Evolutionary conservation across 2,888 invertebrate species (phyloP).

Genomic region (Apodemia hepburni): DNA sequence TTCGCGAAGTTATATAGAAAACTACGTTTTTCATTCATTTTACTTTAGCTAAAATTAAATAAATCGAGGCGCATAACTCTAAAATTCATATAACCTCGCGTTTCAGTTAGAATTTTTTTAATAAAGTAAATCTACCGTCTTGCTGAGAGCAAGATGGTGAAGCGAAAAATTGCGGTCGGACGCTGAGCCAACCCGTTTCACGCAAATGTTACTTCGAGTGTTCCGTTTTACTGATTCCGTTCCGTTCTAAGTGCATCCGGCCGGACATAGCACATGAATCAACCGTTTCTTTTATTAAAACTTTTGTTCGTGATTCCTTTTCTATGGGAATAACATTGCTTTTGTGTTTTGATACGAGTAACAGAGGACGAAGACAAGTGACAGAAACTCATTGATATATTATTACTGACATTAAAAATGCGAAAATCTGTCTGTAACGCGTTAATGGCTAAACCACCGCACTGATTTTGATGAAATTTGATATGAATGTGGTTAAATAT

Average conservation of each 20-base stretch:
- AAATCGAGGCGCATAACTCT: constrained; percentile 5
- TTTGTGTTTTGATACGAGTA: constrained; percentile 15
- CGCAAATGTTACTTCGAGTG: constrained; percentile 57
- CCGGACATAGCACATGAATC: constrained; percentile 15
- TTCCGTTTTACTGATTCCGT: constrained; percentile 42
- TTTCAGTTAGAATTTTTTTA: constrained; percentile 23
- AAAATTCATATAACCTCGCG: constrained; percentile 9
- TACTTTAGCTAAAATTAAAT: background rate
- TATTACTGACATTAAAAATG: no score
- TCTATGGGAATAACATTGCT: constrained; percentile 17
- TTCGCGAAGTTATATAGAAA: no score
- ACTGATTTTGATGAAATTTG: no score
- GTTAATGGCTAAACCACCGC: no score
- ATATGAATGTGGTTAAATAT: no score
- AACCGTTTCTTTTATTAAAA: constrained; percentile 15
- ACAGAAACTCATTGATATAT: no score
- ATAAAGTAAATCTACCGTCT: constrained; percentile 37
- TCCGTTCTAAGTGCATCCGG: constrained; percentile 14
- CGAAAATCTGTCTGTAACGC: no score
- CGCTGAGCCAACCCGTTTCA: constrained; percentile 47
- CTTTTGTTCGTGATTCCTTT: constrained; percentile 15
- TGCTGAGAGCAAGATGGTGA: constrained; percentile 46
- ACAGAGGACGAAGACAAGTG: background rate
- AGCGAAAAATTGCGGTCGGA: constrained; percentile 53
- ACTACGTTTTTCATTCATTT: background rate